phyloP scores from a whole-genome alignment of 2,113 vertebrate genomes.

The Scomber japonicus region DNA sequence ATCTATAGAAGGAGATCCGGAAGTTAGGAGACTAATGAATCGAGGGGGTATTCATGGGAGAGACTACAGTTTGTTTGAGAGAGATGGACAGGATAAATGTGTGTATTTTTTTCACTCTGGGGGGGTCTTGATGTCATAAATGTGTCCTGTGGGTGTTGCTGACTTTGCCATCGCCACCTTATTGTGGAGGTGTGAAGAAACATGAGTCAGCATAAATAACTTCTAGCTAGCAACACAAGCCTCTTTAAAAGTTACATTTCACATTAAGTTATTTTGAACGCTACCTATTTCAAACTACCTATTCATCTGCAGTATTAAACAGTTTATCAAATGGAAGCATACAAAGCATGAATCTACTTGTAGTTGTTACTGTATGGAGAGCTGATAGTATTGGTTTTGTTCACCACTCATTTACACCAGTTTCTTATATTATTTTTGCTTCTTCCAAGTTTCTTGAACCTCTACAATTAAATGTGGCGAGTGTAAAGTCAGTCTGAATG shows the following conservation, averaged over 20 bases:
- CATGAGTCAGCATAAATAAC: background rate
- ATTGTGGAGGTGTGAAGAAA: too few species aligned
- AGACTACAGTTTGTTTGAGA: slow-evolving; percentile 9
- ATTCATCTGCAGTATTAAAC: too few species aligned
- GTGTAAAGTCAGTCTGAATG: background rate
- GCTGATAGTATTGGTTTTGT: too few species aligned
- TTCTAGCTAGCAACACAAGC: background rate
- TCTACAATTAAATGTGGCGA: too few species aligned
- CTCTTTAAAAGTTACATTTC: too few species aligned
- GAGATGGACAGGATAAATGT: background rate
- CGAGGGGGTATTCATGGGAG: slow-evolving; percentile 32
- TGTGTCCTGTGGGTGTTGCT: background rate
- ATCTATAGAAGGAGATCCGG: slow-evolving; percentile 21
- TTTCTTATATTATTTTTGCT: too few species aligned
- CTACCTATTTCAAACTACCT: too few species aligned
- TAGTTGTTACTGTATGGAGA: too few species aligned
- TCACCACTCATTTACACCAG: too few species aligned
- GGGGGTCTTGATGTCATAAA: background rate
- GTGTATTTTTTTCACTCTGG: background rate
- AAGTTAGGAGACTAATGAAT: slow-evolving; percentile 12
- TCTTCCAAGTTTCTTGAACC: too few species aligned
- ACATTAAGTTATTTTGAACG: too few species aligned
- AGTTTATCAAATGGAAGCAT: background rate
- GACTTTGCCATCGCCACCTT: too few species aligned
- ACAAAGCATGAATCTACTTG: background rate